These are phyloP conservation scores for Spilogale gracilis DNA, from an alignment of 2,113 vertebrate species.

Conservation along the genomic window DNA sequence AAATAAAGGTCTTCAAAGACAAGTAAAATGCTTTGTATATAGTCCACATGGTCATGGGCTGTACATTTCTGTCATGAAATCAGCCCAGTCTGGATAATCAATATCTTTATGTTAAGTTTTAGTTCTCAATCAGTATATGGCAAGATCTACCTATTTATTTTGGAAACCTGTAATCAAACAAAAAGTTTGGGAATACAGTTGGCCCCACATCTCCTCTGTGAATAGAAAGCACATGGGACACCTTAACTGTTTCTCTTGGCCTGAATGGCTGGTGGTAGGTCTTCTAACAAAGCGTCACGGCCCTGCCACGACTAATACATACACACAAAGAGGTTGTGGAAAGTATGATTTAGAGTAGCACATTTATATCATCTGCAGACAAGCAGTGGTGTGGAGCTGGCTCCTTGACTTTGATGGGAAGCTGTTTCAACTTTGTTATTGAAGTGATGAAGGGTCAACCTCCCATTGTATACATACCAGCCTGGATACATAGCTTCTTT, in stretches of 20 bases:
- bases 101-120: not conserved
- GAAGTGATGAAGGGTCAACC: not conserved
- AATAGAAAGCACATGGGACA: conserved; percentile 44
- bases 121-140: not conserved
- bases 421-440: not conserved
- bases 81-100: not conserved
- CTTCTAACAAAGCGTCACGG: conserved; percentile 54
- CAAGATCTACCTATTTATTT: not conserved
- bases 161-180: not conserved
- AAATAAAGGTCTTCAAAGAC: not conserved
- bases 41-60: no score
- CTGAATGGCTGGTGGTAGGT: conserved; percentile 26
- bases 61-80: not conserved
- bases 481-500: not conserved
- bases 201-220: not conserved
- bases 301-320: conserved; percentile 31
- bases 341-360: not conserved
- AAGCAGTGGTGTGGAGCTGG: not conserved
- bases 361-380: not conserved
- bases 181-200: not conserved
- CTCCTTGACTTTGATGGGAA: not conserved
- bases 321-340: conserved; percentile 51
- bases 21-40: not conserved
- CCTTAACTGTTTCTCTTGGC: conserved; percentile 69
- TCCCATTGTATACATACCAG: not conserved